phyloP scores from a whole-genome alignment of 2,888 invertebrate species.

The Orthosia gothica region DNA sequence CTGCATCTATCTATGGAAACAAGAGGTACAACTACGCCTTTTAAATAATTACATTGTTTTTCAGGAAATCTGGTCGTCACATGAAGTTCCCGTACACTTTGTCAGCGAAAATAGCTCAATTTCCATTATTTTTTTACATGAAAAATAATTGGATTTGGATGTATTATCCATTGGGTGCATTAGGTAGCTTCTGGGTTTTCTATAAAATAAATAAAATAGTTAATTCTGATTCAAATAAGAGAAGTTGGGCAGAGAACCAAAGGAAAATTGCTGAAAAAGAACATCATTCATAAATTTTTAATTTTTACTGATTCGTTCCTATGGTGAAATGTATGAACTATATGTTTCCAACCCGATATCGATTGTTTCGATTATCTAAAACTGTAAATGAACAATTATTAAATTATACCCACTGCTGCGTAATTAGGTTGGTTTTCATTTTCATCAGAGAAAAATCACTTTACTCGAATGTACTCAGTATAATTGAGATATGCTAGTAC shows the following conservation, averaged over 20 bases:
- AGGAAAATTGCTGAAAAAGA: constrained; percentile 84
- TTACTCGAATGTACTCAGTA: no score
- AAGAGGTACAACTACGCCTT: neutral
- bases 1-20: neutral
- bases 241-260: constrained; percentile 84
- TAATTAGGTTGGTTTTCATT: constrained; percentile 14
- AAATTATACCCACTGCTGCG: neutral
- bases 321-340: neutral
- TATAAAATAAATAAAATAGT: constrained; percentile 93
- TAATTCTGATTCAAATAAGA: constrained; percentile 85
- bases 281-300: constrained; percentile 60
- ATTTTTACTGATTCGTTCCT: neutral
- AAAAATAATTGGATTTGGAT: constrained; percentile 94
- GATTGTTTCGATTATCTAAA: no score
- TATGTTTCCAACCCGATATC: no score
- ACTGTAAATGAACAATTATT: neutral
- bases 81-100: constrained; percentile 97
- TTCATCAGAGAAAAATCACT: neutral
- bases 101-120: constrained; percentile 95
- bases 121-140: constrained; percentile 94
- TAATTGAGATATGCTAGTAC: no score
- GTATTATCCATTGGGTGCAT: constrained; percentile 92
- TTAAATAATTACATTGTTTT: constrained; percentile 45
- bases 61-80: constrained; percentile 91
- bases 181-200: constrained; percentile 92